These are phyloP conservation scores for Hymenochirus boettgeri DNA, from an alignment of 2,113 vertebrate species.

Conservation along the genomic window DNA sequence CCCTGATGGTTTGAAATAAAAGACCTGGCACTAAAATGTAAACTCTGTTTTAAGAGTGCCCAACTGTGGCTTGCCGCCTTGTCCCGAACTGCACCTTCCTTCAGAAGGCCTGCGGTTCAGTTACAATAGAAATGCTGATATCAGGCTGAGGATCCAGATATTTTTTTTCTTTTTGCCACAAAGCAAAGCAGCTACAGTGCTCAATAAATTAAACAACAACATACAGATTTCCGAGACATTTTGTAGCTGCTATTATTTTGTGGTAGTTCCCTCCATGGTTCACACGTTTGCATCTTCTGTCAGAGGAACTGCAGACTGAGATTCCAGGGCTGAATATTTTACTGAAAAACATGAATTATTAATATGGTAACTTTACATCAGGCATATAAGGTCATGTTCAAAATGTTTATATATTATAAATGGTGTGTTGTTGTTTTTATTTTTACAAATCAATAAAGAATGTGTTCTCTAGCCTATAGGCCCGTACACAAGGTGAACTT, in stretches of 20 bases:
- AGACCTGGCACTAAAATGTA: conserved; percentile 37
- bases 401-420: too few relatives aligned
- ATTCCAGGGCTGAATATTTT: conserved; percentile 73
- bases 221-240: neutral
- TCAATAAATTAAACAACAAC: conserved; percentile 19
- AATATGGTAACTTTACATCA: neutral
- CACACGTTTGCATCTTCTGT: conserved; percentile 56
- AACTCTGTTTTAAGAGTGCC: conserved; percentile 46
- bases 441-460: too few relatives aligned
- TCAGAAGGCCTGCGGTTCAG: neutral
- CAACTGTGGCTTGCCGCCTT: neutral
- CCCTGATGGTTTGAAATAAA: neutral
- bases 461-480: too few relatives aligned
- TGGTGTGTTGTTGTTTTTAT: too few relatives aligned
- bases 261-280: conserved; percentile 6
- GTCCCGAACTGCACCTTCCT: neutral
- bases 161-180: neutral
- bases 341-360: conserved; percentile 48
- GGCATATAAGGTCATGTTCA: too few relatives aligned
- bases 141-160: neutral
- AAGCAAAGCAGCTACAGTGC: conserved; percentile 30
- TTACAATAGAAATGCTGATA: neutral
- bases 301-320: conserved; percentile 64
- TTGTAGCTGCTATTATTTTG: neutral
- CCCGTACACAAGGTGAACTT: too few relatives aligned